phyloP scores from a whole-genome alignment of 2,797 vertebrate species.

The Intellagama lesueurii region DNA sequence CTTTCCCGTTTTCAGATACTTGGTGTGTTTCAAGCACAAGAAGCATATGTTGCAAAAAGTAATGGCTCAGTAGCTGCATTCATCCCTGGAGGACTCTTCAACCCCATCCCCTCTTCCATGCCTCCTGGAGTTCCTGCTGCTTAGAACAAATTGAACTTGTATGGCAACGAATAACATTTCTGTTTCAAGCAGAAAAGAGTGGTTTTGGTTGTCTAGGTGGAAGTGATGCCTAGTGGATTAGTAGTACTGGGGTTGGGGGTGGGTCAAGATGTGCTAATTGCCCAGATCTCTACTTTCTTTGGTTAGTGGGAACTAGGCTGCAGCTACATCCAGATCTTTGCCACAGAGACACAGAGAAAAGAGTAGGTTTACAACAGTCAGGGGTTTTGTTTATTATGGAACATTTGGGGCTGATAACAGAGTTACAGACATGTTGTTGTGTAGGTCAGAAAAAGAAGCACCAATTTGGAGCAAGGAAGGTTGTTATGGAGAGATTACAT shows the following conservation, averaged over 20 bases:
- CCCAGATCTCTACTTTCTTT: neutral
- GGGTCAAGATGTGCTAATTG: too few species aligned
- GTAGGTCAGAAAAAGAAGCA: neutral
- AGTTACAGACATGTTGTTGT: neutral
- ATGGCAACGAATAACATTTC: neutral
- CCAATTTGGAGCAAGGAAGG: neutral
- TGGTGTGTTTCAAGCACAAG: conserved; percentile 30
- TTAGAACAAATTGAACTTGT: conserved; percentile 13
- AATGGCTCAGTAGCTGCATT: neutral
- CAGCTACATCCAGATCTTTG: neutral
- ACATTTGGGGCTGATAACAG: neutral
- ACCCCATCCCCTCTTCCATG: neutral
- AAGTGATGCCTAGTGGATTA: neutral
- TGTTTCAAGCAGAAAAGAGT: neutral
- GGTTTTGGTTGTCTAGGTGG: neutral
- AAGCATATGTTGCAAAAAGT: conserved; percentile 7
- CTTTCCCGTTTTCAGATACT: conserved; percentile 13
- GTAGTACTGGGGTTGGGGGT: neutral
- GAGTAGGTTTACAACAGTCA: neutral
- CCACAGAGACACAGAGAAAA: neutral
- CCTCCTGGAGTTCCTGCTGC: neutral
- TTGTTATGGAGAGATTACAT: too few species aligned
- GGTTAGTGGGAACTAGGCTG: neutral
- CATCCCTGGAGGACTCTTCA: neutral
- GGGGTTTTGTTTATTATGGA: conserved; percentile 13